Percentiles rank a stretch among this genome's conserved stretches.
Evolutionary conservation across 2,888 invertebrate species (phyloP).

Genomic region (Aricia artaxerxes): DNA sequence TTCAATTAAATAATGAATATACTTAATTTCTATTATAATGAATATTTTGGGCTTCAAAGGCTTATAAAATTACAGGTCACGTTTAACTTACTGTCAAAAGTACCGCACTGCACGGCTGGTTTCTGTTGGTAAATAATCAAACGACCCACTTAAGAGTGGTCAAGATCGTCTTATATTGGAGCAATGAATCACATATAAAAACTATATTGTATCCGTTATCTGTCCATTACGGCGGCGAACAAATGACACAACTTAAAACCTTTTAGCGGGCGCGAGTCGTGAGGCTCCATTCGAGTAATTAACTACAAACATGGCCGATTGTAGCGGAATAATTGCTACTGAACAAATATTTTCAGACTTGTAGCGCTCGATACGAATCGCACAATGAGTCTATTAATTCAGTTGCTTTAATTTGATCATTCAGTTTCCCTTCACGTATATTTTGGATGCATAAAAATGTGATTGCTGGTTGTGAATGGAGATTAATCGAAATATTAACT

Average conservation of each 20-base stretch:
- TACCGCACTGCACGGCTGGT: not conserved
- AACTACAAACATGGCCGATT: slow-evolving; percentile 49
- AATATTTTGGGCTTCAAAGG: not conserved
- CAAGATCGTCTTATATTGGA: slow-evolving; percentile 24
- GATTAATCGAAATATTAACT: not conserved
- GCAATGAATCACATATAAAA: slow-evolving; percentile 40
- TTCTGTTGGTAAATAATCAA: not conserved
- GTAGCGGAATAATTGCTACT: slow-evolving; percentile 13
- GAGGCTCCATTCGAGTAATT: slow-evolving; percentile 72
- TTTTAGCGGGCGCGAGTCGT: slow-evolving; percentile 74
- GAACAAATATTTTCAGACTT: slow-evolving; percentile 30
- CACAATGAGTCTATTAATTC: slow-evolving; percentile 16
- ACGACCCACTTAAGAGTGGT: not conserved
- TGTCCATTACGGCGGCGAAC: slow-evolving; percentile 72
- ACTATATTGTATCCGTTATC: slow-evolving; percentile 66
- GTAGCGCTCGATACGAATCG: slow-evolving; percentile 1
- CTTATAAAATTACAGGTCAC: not conserved
- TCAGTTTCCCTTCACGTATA: not conserved
- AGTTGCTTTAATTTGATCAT: not conserved
- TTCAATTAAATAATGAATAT: no score
- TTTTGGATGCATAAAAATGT: not conserved
- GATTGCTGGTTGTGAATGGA: not conserved
- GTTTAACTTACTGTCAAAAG: not conserved
- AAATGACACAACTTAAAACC: slow-evolving; percentile 75
- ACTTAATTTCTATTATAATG: no score